phyloP scores from a whole-genome alignment of 2,797 vertebrate genomes.

The Rhinoraja longicauda region DNA sequence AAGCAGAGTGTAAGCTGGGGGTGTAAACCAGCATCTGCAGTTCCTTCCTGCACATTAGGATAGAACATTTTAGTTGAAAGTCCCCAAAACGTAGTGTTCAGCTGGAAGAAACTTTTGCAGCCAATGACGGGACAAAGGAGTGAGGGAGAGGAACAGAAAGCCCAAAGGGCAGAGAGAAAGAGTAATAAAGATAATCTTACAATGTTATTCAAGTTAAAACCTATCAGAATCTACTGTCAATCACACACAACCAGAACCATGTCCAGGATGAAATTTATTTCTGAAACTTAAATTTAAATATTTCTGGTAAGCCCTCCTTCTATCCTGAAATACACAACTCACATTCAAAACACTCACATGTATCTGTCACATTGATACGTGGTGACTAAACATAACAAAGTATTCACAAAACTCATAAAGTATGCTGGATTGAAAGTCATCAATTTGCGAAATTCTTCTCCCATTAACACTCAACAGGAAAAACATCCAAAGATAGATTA shows the following conservation, averaged over 20 bases:
- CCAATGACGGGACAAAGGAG: not conserved
- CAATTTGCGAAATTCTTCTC: not conserved
- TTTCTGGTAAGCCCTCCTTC: not conserved
- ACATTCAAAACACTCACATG: not conserved
- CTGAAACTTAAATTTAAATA: not conserved
- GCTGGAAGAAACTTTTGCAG: not conserved
- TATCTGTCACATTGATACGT: not conserved
- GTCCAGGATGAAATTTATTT: not conserved
- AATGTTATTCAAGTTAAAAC: too few relatives aligned
- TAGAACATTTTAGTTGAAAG: not conserved
- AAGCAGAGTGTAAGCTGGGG: too few relatives aligned
- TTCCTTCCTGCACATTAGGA: too few relatives aligned
- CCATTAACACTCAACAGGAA: not conserved
- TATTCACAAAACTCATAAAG: not conserved
- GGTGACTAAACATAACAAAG: not conserved
- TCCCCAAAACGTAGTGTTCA: not conserved
- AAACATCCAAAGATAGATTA: not conserved
- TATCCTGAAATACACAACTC: not conserved
- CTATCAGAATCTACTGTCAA: not conserved
- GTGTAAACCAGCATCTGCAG: too few relatives aligned
- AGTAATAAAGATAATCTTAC: too few relatives aligned
- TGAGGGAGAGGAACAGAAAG: not conserved
- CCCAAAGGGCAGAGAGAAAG: too few relatives aligned
- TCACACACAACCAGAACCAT: too few relatives aligned
- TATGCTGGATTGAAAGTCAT: not conserved